Percentiles rank a stretch among this genome's conserved stretches.
Conservation (phyloP, 2,113 vertebrate genomes). For the Lagenorhynchus albirostris region DNA sequence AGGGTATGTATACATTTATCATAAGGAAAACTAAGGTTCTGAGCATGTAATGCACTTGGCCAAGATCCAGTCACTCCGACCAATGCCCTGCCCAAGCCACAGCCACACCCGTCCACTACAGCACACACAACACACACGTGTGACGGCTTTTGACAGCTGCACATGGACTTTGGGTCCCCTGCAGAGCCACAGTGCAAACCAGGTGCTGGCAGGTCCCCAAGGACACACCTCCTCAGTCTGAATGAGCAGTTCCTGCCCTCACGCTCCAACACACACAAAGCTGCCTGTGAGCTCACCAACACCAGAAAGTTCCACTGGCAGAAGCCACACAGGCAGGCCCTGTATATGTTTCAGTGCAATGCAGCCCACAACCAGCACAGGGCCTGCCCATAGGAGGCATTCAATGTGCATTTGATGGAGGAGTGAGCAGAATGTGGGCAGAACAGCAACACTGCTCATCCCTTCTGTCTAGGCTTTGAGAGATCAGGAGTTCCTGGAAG, state of each 20-base stretch:
- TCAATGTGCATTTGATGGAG: background rate
- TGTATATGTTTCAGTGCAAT: background rate
- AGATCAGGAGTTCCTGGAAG: background rate
- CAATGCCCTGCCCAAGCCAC: background rate
- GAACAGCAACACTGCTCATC: background rate
- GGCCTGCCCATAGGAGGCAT: too few species aligned
- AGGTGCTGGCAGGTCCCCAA: background rate
- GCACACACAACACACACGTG: background rate
- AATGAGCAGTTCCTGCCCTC: background rate
- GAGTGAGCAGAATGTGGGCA: background rate
- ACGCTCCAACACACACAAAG: background rate
- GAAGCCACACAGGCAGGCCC: background rate
- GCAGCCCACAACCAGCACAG: background rate
- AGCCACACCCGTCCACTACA: background rate
- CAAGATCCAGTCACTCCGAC: background rate
- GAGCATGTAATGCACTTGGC: background rate
- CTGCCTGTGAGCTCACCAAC: background rate
- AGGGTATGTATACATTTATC: background rate
- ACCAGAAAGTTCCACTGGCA: background rate
- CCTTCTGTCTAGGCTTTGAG: background rate
- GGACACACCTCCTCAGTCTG: background rate
- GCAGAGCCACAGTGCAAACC: background rate
- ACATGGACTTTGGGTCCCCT: background rate
- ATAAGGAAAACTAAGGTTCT: background rate
- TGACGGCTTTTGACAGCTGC: accelerated